Base-by-base conservation (phyloP, 2,113 vertebrate species). In the Tetrax tetrax region DNA sequence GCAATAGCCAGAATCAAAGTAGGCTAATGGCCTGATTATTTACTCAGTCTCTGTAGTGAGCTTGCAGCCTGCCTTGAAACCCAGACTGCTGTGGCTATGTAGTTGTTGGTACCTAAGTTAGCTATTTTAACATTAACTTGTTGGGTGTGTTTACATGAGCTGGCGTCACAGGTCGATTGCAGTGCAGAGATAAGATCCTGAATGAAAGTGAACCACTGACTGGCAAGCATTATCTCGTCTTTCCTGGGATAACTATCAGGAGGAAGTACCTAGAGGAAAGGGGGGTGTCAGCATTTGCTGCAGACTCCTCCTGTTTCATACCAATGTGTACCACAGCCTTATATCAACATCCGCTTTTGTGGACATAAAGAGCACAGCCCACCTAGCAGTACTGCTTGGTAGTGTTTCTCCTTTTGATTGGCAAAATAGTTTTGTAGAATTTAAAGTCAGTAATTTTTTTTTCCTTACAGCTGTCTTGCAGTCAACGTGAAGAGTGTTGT, bases 131-230 rank as follows among this genome's bases (percentile, higher is more conserved):
- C 94, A 69, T 31, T 38, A 48, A 45, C 72, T 37, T 7, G 41
- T 43, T 89, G 94, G 95, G 93, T 82, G 95, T 89, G 77, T 68
- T 66, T 37, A 5, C 77, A 9, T 9, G 28, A 66, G 76, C 72
- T 87, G 95, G 35, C 81, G 63, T 80, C 94, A 59, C 88, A 77
- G 80, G 80, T 83, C 20, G 80, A 19, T 82, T 15, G 77, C 89
- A 79, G 77, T 27, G 87, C 87, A 85, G 81, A 97, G 94, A 96
- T 96, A 94, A 95, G 93, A 95, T 87, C 86, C 86, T 66, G 48
- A 95, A 97, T 89, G 95, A 95, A 96, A 96, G 95, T 82, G 69
- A 97, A 61, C 85, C 88, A 74, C 83, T 37, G 92, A 8, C 72
- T 83, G 86, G 48, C 51, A 61, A 92, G 88, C 37, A 9, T 93